These are phyloP conservation scores for Spheniscus humboldti DNA, from an alignment of 2,797 vertebrate species.

Conservation along the genomic window DNA sequence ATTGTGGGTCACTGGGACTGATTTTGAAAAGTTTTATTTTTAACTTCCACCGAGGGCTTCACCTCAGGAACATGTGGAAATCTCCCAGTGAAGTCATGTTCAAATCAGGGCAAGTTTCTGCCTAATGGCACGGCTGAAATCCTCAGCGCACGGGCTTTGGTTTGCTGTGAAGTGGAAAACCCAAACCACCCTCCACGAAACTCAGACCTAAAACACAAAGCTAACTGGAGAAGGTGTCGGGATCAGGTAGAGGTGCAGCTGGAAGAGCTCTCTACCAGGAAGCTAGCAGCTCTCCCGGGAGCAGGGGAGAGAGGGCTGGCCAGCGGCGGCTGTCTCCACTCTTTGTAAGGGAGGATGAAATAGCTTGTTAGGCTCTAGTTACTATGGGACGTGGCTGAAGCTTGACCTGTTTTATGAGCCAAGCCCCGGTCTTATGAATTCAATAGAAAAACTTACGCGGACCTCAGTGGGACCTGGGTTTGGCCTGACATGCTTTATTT, in stretches of 20 bases:
- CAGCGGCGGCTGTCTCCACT: background rate
- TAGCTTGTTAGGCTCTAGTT: conserved; percentile 14
- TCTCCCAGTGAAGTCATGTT: conserved; percentile 11
- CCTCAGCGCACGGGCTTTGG: background rate
- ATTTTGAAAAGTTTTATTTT: conserved; percentile 27
- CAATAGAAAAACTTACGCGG: background rate
- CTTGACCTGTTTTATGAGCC: conserved; percentile 43
- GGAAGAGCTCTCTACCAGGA: conserved; percentile 13
- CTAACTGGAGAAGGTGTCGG: conserved; percentile 28
- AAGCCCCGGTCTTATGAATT: background rate
- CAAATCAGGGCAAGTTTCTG: background rate
- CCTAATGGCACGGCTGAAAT: background rate
- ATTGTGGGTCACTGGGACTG: background rate
- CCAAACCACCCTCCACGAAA: background rate
- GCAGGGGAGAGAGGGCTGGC: background rate
- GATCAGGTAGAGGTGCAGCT: conserved; percentile 45
- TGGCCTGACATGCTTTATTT: conserved; percentile 36
- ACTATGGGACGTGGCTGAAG: conserved; percentile 23
- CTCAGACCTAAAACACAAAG: background rate
- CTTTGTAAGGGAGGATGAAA: background rate
- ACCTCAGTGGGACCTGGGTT: conserved; percentile 38
- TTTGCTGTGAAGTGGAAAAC: background rate
- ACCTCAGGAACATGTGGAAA: background rate
- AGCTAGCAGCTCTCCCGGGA: background rate
- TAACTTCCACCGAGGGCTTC: background rate